Percentiles rank a stretch among this genome's conserved stretches.
Conservation (phyloP, 2,888 invertebrate genomes). For the Torymus auratus region DNA sequence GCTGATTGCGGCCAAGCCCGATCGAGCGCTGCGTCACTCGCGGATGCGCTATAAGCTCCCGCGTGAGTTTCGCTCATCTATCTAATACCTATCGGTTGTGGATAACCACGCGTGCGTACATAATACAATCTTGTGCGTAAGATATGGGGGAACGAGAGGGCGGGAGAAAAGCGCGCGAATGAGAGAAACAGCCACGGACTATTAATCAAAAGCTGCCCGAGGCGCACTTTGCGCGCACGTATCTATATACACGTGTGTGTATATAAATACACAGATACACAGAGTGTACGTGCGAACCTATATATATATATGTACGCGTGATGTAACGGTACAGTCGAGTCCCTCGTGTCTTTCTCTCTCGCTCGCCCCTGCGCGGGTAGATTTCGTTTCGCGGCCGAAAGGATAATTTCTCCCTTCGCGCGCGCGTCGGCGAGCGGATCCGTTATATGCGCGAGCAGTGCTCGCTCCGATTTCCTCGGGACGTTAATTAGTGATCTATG, state of each 20-base stretch:
- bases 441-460: constrained; percentile 25
- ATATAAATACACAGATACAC: no score
- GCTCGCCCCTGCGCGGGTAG: constrained; percentile 19
- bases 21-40: no score
- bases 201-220: constrained; percentile 72
- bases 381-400: constrained; percentile 70
- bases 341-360: background rate
- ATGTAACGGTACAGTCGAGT: constrained; percentile 69
- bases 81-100: no score
- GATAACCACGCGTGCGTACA: constrained; percentile 62
- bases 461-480: constrained; percentile 51
- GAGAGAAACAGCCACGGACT: constrained; percentile 62
- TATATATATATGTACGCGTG: constrained; percentile 52
- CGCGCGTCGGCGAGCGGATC: background rate
- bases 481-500: constrained; percentile 54
- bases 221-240: constrained; percentile 59
- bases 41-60: no score
- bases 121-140: constrained; percentile 67
- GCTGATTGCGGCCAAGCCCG: no score
- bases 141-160: constrained; percentile 49
- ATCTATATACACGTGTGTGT: background rate
- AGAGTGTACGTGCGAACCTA: no score
- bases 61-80: no score
- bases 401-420: constrained; percentile 59
- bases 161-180: constrained; percentile 54